Percentiles rank a stretch among this genome's conserved stretches.
Evolutionary conservation across 2,113 vertebrate species (phyloP).

Genomic region (Alectura lathami): DNA sequence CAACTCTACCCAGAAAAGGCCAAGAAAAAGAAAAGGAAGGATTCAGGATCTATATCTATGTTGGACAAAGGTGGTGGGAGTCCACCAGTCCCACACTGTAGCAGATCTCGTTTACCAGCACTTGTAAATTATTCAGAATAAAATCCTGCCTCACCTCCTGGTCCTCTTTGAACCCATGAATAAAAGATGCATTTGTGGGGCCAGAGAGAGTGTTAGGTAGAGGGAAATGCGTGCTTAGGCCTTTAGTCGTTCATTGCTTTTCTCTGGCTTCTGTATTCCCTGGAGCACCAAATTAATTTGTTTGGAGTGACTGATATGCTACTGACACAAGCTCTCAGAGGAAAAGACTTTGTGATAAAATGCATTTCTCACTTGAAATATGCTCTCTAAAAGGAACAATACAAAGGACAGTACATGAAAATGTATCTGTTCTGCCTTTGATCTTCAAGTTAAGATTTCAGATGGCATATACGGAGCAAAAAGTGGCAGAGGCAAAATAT

Average conservation of each 20-base stretch:
- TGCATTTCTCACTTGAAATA: neutral
- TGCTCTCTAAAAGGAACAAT: neutral
- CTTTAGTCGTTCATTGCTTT: neutral
- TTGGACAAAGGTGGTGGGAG: neutral
- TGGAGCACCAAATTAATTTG: neutral
- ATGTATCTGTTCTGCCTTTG: neutral
- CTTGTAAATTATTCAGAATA: neutral
- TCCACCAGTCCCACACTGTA: neutral
- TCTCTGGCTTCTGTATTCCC: accelerated
- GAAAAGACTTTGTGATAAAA: neutral
- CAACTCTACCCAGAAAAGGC: neutral
- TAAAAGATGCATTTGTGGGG: neutral
- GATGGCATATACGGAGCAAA: neutral
- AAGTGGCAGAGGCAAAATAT: neutral
- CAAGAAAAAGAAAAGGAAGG: neutral
- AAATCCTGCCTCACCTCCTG: neutral
- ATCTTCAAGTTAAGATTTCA: neutral
- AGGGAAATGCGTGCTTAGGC: neutral
- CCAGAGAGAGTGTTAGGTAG: neutral
- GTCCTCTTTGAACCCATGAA: accelerated
- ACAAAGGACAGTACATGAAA: neutral
- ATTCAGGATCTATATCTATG: neutral
- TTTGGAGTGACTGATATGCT: neutral
- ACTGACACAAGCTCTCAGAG: neutral
- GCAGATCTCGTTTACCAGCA: neutral